Base-by-base conservation (phyloP, 2,797 vertebrate species). In the Zalophus californianus region DNA sequence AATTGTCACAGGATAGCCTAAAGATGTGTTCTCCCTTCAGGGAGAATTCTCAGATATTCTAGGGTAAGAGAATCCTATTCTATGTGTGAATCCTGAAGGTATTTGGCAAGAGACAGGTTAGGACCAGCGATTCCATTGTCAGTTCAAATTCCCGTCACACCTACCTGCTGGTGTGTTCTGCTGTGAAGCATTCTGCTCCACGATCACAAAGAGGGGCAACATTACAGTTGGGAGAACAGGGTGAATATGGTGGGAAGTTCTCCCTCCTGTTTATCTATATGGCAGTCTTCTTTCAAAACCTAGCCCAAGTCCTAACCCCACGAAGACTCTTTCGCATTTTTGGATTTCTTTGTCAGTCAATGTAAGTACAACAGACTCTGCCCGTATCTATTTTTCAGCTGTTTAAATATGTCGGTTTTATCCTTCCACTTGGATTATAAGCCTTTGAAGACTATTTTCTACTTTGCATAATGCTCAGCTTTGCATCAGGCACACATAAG, bases 301-400 rank as follows among this genome's bases (percentile, higher is more conserved):
- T 0, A 44, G n/a, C 56, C 58, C 35, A 23, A 0, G 15, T 4
- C 16, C 41, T 25, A 2, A 15, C 1, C 23, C 21, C 7, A 8
- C 9, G 1, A 25, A 32, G n/a, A 11, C n/a, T 72, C 25, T 48
- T 10, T 21, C 35, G 52, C 3, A 32, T 5, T 16, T 60, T 4
- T 14, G 41, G 25, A 18, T 84, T 56, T 80, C 50, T 23, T 16
- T 27, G 15, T 32, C 48, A 13, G 29, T 29, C 11, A 54, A 16
- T 27, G 10, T 27, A 38, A 16, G 10, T 5, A 35, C 9, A 5
- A 4, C 3, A 73, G 44, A 56, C 64, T 27, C 9, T 75, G 1
- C 32, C 13, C 14, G 25, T 10, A 16, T 58, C 23, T 79, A 32
- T 23, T 32, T 80, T 10, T 27, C 52, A 12, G 2, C 2, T 15